These are phyloP conservation scores for Spatulosminthurus flaviceps DNA, from an alignment of 2,888 invertebrate species.

Conservation along the genomic window DNA sequence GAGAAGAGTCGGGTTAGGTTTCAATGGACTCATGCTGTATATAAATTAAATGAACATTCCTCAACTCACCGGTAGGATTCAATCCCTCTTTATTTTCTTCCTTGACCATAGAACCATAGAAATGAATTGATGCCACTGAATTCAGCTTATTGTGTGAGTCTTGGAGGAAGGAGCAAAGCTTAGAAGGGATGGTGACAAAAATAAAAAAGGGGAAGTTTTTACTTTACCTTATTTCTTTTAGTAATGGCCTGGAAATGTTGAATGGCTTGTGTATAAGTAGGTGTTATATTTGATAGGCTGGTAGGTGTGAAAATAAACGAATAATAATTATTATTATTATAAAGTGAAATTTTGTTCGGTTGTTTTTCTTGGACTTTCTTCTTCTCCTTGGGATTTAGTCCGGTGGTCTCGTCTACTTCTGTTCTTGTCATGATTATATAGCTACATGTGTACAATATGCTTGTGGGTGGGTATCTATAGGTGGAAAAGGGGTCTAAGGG, in stretches of 20 bases:
- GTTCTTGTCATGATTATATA: neutral
- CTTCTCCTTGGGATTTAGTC: neutral
- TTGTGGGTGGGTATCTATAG: no score
- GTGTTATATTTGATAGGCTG: no score
- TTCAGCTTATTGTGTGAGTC: conserved; percentile 33
- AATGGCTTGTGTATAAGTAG: no score
- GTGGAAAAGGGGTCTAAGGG: neutral
- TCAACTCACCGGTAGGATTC: neutral
- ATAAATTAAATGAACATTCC: conserved; percentile 29
- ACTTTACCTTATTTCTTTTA: no score
- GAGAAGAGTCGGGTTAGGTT: no score
- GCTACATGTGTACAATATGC: neutral
- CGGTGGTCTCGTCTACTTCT: neutral
- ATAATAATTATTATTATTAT: neutral
- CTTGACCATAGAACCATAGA: neutral
- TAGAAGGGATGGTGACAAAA: conserved; percentile 22
- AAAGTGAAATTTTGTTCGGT: conserved; percentile 26
- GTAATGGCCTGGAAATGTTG: no score
- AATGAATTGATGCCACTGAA: conserved; percentile 39
- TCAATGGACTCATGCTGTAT: neutral
- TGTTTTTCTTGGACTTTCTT: conserved; percentile 11
- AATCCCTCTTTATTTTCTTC: neutral
- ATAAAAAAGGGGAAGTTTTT: neutral
- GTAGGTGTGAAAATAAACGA: neutral
- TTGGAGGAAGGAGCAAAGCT: conserved; percentile 30